Conservation (phyloP, 2,888 invertebrate genomes). For the Nezara viridula region DNA sequence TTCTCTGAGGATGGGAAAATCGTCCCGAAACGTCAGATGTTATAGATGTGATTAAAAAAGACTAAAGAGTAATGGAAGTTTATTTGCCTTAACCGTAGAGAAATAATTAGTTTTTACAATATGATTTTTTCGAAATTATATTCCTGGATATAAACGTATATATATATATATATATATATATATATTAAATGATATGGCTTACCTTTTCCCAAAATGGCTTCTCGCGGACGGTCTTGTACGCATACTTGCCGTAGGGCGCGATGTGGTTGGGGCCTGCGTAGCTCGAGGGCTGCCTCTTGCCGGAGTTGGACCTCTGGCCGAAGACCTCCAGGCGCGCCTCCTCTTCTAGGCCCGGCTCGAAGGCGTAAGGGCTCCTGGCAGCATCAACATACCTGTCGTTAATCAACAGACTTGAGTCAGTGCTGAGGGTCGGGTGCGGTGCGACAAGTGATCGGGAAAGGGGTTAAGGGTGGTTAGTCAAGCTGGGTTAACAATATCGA, state of each 20-base stretch:
- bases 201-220: slow-evolving; percentile 80
- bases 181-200: neutral
- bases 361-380: slow-evolving; percentile 73
- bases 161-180: slow-evolving; percentile 70
- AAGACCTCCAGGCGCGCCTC: slow-evolving; percentile 65
- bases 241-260: slow-evolving; percentile 62
- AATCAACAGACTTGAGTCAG: neutral
- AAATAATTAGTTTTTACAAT: too few relatives aligned
- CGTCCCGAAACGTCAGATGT: too few relatives aligned
- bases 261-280: slow-evolving; percentile 63
- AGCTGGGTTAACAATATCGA: neutral
- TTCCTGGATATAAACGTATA: too few relatives aligned
- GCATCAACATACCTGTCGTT: slow-evolving; percentile 54
- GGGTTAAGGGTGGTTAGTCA: neutral
- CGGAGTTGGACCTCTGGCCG: slow-evolving; percentile 64
- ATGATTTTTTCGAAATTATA: too few relatives aligned
- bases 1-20: too few relatives aligned
- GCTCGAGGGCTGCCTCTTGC: slow-evolving; percentile 64
- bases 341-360: slow-evolving; percentile 67
- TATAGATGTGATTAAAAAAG: too few relatives aligned
- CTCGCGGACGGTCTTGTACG: slow-evolving; percentile 66
- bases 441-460: neutral
- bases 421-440: neutral
- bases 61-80: too few relatives aligned
- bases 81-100: too few relatives aligned